A percentile compares a stretch with the other conserved stretches of the same genome.
Evolutionary conservation across 2,797 vertebrate species (phyloP).

Genomic region (Rhinophrynus dorsalis): DNA sequence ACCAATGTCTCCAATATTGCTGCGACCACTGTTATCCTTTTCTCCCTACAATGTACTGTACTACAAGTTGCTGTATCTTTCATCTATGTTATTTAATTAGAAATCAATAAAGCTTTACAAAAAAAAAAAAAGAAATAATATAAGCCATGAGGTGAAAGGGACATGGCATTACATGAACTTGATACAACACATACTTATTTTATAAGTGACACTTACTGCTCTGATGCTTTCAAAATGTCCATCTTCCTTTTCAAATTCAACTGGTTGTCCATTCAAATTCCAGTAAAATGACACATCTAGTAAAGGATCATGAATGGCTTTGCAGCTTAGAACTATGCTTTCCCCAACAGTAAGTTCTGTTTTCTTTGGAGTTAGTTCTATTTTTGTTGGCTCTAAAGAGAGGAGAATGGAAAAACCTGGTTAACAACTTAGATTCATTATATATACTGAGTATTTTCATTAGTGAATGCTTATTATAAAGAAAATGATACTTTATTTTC

Average conservation of each 20-base stretch:
- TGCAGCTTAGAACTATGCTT: conserved; percentile 94
- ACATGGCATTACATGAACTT: no score
- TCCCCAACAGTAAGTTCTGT: conserved; percentile 93
- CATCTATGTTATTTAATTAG: no score
- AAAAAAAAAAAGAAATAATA: no score
- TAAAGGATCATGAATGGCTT: conserved; percentile 85
- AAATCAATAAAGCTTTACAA: no score
- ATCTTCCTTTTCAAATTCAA: conserved; percentile 85
- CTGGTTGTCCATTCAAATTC: conserved; percentile 86
- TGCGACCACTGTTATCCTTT: no score
- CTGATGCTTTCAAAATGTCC: conserved; percentile 95
- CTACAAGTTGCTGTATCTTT: no score
- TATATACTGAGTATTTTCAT: neutral
- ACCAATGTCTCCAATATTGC: no score
- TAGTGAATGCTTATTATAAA: conserved; percentile 28
- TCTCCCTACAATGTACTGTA: no score
- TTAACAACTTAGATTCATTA: neutral
- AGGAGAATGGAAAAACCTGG: neutral
- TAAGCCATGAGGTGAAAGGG: no score
- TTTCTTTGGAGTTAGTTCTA: conserved; percentile 86
- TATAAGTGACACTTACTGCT: conserved; percentile 79
- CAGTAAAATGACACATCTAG: conserved; percentile 90
- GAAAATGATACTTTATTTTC: conserved; percentile 61
- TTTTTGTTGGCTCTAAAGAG: conserved; percentile 85
- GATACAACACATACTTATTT: conserved; percentile 21